Evolutionary conservation across 2,113 vertebrate genomes (phyloP), one percentile per base, ranked within the genome.

Genomic region (human): DNA sequence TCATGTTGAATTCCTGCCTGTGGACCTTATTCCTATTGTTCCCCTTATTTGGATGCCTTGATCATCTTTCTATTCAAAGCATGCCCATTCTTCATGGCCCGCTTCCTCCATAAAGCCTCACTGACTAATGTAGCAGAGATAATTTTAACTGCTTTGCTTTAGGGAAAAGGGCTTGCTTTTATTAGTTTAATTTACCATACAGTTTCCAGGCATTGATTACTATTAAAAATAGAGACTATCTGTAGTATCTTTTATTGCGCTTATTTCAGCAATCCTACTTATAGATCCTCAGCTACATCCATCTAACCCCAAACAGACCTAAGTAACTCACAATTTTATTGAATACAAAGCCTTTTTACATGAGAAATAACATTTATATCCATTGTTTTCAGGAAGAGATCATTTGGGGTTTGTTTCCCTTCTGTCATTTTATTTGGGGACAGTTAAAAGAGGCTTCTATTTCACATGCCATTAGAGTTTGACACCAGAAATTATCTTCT

Each of bases 141-240:
- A 90, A 61, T 45, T 70, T 90, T 96, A 90, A 92, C 84, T 50
- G n/a, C 35, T 95, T 97, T 95, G 79, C 86, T 97, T 81, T 91
- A 72, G 18, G 22, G 78, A 32, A 89, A 92, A 80, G 18, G 25
- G 3, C 92, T 95, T 97, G 27, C 38, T 70, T 90, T 90, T 94
- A 82, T 89, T 85, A 88, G n/a, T 95, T 91, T 92, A 90, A 90
- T 88, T 95, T 96, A 81, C 50, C 55, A 30, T 95, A 94, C 76
- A 76, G 8, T 83, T 91, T 82, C 48, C 40, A 96, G 78, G 30
- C 61, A 22, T 52, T 93, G 68, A 83, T 87, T 93, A 35, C 57
- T 92, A 23, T 80, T 92, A 86, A 90, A 96, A 95, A 84, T 17
- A 79, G n/a, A 84, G 25, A 78, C 52, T 93, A 8, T 88, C 68